Evolutionary conservation across 2,797 vertebrate species (phyloP), one percentile per base, ranked within the genome.

Genomic region (Toxotes lorentzi): DNA sequence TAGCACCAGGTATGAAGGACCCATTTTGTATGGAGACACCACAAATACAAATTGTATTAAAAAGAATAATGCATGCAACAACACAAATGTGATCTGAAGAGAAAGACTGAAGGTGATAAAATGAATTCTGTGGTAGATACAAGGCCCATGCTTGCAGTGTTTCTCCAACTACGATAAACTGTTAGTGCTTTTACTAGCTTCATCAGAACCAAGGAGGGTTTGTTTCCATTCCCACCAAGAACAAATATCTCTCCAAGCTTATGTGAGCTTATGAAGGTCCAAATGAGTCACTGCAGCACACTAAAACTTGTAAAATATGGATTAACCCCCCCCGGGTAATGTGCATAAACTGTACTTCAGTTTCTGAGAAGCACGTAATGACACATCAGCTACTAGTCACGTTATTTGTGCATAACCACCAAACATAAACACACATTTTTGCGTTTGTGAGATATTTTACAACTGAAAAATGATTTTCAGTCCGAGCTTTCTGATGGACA

Each of bases 81-180:
- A 54, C 51, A 7, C 13, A 5, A 16, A 24, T 7, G 16, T 27
- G 24, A 54, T 47, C 48, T 69, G 13, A 23, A 17, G n/a, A 34
- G 4, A 2, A 21, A 21, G 41, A n/a, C 19, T 53, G 5, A 40
- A 58, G 64, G 50, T 35, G 19, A 65, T 30, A 4, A 32, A 51
- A 43, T 69, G 9, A 69, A 57, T 73, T 66, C 21, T 48, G 47
- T 48, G 47, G 47, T 7, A 14, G 51, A n/a, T n/a, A n/a, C n/a
- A n/a, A n/a, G n/a, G n/a, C n/a, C n/a, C n/a, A n/a, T n/a, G n/a
- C n/a, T n/a, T n/a, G n/a, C n/a, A n/a, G n/a, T 4, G 23, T 53
- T 24, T 23, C 51, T 53, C 51, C 24, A 27, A 14, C 51, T 27
- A 53, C 13, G 51, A 27, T 53, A 27, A 53, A 13, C 40, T 64